Evolutionary conservation across 1,140 invertebrate genomes (phyloP), one percentile per base, ranked within the genome.

Genomic region (Drosophila erecta): DNA sequence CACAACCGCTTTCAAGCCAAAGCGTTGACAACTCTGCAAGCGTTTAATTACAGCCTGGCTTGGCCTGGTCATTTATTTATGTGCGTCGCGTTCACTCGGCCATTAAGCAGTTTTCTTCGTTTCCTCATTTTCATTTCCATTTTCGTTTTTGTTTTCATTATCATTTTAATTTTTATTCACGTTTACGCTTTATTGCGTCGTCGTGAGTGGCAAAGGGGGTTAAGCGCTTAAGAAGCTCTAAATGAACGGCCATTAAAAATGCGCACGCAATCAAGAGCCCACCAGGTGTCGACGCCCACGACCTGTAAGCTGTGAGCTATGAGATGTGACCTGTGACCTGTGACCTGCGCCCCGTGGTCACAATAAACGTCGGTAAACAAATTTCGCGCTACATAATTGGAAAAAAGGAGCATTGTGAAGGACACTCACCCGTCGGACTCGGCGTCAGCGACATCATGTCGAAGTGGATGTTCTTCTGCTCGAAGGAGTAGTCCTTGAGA

Each of bases 381-480:
- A 51, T 47, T 58, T 50, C 15, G 4, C 41, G 15, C 8, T 20
- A 4, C 7, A 20, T 17, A 49, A 3, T 30, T 30, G 30, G 30
- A 8, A 2, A 7, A 14, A 49, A 27, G 7, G 24, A n/a, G n/a
- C 5, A 10, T n/a, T 11, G 14, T 12, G n/a, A n/a, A 4, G 43
- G 33, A 5, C 15, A 85, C 91, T 92, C 66, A 96, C 95, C 95
- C 94, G 95, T 96, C 10, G 96, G 96, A 93, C 95, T 96, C 8
- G 96, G 96, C 44, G 95, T 95, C 17, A 96, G 92, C 54, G 94
- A 94, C 94, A 96, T 95, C 93, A 95, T 94, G 41, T 94, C 93
- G 64, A 93, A 94, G 75, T 94, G 94, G 27, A 96, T 94, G 73
- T 95, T 94, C 40, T 92, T 91, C 35, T 93, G 93, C 14, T 94